phyloP scores from a whole-genome alignment of 2,888 invertebrate species.

The Hemicrepidius hirtus region DNA sequence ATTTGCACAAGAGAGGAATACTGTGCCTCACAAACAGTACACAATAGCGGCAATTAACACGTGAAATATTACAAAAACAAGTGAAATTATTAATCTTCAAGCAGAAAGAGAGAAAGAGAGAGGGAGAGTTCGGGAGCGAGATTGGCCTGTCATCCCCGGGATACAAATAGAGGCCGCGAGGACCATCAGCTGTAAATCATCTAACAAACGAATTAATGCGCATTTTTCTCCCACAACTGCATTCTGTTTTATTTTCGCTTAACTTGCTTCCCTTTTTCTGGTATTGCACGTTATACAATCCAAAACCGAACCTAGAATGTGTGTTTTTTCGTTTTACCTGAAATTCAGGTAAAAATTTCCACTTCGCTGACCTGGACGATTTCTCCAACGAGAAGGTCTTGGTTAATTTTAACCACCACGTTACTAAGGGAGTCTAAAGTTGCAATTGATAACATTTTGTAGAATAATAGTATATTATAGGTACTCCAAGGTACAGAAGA shows the following conservation, averaged over 20 bases:
- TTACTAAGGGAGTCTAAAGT: too few relatives aligned
- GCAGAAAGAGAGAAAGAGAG: constrained; percentile 51
- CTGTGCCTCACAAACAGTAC: constrained; percentile 19
- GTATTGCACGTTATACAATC: background rate
- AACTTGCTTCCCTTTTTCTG: constrained; percentile 14
- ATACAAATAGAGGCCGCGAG: constrained; percentile 68
- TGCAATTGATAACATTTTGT: too few relatives aligned
- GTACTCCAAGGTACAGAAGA: too few relatives aligned
- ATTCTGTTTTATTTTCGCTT: constrained; percentile 23
- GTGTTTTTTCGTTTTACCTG: constrained; percentile 21
- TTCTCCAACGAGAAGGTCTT: constrained; percentile 15
- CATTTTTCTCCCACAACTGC: constrained; percentile 54
- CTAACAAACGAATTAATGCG: constrained; percentile 63
- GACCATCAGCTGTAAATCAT: constrained; percentile 68
- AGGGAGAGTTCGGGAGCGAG: constrained; percentile 67
- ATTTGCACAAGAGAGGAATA: constrained; percentile 37
- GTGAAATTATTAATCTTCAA: constrained; percentile 70
- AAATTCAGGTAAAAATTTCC: constrained; percentile 31
- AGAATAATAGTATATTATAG: too few relatives aligned
- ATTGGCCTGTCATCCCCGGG: constrained; percentile 69
- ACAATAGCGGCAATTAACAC: constrained; percentile 67
- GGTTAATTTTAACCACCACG: constrained; percentile 17
- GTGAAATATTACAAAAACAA: constrained; percentile 71
- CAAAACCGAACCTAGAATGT: background rate
- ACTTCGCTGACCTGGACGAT: constrained; percentile 5